These are phyloP conservation scores for Pogona vitticeps DNA, from an alignment of 2,113 vertebrate genomes.

Conservation along the genomic window DNA sequence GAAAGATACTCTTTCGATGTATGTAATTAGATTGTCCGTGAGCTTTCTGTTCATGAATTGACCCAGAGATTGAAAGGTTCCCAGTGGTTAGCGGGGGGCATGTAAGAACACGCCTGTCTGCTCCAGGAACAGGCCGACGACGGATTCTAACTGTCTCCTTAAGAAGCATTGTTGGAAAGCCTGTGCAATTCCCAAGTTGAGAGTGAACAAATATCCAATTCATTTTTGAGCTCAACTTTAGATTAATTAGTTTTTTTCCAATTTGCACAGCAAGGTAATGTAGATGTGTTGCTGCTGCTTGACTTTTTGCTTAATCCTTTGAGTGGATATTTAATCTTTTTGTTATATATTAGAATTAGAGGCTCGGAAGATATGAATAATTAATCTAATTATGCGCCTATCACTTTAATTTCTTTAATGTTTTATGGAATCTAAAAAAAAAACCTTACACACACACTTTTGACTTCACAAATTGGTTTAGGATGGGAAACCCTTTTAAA, in stretches of 20 bases:
- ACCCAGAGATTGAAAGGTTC: conserved; percentile 73
- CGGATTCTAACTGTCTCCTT: conserved; percentile 17
- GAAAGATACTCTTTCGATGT: conserved; percentile 17
- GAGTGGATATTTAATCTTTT: conserved; percentile 93
- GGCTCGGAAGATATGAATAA: conserved; percentile 91
- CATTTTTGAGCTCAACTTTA: conserved; percentile 77
- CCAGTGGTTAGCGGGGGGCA: conserved; percentile 65
- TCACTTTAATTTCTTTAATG: conserved; percentile 88
- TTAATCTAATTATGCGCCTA: conserved; percentile 89
- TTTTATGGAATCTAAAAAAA: conserved; percentile 68
- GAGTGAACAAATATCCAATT: conserved; percentile 76
- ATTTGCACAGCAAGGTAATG: conserved; percentile 91
- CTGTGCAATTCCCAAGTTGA: conserved; percentile 69
- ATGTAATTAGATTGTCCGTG: conserved; percentile 56
- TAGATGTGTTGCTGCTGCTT: conserved; percentile 83
- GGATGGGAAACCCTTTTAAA: conserved; percentile 82
- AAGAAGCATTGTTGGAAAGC: conserved; percentile 56
- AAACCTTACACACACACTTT: conserved; percentile 36
- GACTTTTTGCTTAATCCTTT: conserved; percentile 94
- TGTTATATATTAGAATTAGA: conserved; percentile 91
- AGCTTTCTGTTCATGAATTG: conserved; percentile 58
- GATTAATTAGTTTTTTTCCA: conserved; percentile 86
- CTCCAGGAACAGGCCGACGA: conserved; percentile 30
- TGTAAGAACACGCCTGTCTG: conserved; percentile 50
- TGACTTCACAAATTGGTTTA: conserved; percentile 87